A percentile compares a stretch with the other conserved stretches of the same genome.
Conservation (phyloP, 2,113 vertebrate genomes). For the Camelus dromedarius region DNA sequence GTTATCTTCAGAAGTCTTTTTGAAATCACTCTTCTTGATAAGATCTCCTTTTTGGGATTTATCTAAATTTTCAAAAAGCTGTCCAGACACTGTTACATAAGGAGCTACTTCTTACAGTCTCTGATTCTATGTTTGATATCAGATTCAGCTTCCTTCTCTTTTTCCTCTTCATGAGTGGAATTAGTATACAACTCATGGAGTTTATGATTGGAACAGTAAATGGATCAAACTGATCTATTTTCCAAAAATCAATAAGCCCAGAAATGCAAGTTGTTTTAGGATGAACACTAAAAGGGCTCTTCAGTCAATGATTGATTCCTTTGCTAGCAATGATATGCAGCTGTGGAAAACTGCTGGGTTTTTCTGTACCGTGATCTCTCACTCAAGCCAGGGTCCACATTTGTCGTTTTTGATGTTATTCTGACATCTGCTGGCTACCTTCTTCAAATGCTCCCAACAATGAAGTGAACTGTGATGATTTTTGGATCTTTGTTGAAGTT, state of each 20-base stretch:
- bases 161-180: neutral
- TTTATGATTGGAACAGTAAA: constrained; percentile 92
- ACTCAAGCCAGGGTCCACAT: constrained; percentile 80
- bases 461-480: constrained; percentile 86
- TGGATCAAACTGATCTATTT: constrained; percentile 90
- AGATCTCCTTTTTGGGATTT: constrained; percentile 88
- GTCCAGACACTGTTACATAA: constrained; percentile 92
- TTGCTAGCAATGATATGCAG: constrained; percentile 95
- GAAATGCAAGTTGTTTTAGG: constrained; percentile 93
- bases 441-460: constrained; percentile 89
- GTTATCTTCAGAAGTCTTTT: constrained; percentile 90
- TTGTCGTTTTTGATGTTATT: constrained; percentile 72
- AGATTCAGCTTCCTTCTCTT: neutral
- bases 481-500: constrained; percentile 85
- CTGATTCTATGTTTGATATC: neutral
- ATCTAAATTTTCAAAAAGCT: constrained; percentile 92
- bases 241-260: constrained; percentile 91
- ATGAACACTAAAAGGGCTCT: constrained; percentile 96
- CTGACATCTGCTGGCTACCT: constrained; percentile 65
- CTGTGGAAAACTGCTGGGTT: constrained; percentile 93
- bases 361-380: constrained; percentile 91
- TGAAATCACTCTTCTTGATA: constrained; percentile 91
- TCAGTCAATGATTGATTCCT: constrained; percentile 94
- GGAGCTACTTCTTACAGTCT: constrained; percentile 94
- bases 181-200: neutral